These are phyloP conservation scores for Neomorphus geoffroyi DNA, from an alignment of 2,797 vertebrate species.

Conservation along the genomic window DNA sequence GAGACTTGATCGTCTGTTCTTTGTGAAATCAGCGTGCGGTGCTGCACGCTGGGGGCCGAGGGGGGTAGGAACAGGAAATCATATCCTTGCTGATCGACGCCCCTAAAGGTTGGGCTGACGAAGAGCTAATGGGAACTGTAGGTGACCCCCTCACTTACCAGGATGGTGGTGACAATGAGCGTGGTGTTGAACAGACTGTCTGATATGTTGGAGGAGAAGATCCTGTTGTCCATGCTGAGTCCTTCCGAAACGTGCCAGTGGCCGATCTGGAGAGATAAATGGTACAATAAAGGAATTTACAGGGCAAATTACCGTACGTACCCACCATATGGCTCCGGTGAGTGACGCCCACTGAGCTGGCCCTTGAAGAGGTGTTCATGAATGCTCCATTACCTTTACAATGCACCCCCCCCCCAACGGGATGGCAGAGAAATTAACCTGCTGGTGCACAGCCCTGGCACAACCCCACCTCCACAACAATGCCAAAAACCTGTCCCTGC, in stretches of 20 bases:
- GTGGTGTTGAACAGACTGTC: slow-evolving; percentile 98
- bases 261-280: slow-evolving; percentile 86
- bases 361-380: not conserved
- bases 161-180: slow-evolving; percentile 94
- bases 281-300: not conserved
- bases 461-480: accelerated
- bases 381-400: slow-evolving; percentile 22
- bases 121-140: not conserved
- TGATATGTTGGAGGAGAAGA: slow-evolving; percentile 90
- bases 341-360: not conserved
- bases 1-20: not conserved
- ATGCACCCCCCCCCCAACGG: accelerated
- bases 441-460: not conserved
- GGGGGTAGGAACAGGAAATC: not conserved
- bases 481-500: not conserved
- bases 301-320: not conserved
- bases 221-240: slow-evolving; percentile 93
- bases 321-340: slow-evolving; percentile 9
- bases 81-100: not conserved
- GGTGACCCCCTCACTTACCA: slow-evolving; percentile 84
- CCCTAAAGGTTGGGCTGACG: not conserved
- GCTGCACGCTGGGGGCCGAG: not conserved
- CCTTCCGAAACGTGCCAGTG: slow-evolving; percentile 95
- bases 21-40: not conserved
- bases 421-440: not conserved